Percentiles rank a stretch among this genome's conserved stretches.
phyloP scores from a whole-genome alignment of 2,888 invertebrate species.

The Agrotis clavis region DNA sequence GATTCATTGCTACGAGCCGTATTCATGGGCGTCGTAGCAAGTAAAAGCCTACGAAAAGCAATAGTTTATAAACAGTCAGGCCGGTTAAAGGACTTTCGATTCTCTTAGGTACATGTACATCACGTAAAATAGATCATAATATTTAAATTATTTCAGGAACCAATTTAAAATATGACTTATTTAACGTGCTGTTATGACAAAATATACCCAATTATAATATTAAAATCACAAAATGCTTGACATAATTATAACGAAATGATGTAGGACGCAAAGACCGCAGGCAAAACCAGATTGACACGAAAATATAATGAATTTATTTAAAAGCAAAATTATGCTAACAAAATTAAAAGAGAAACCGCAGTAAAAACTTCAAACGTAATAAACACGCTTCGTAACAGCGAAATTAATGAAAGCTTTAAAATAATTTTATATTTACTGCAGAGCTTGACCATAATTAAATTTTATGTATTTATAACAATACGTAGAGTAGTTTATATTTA shows the following conservation, averaged over 20 bases:
- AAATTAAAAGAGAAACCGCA: neutral
- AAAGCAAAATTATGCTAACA: neutral
- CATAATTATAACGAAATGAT: neutral
- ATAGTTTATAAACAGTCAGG: too few species aligned
- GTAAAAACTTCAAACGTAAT: neutral
- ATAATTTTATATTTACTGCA: neutral
- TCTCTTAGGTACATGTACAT: too few species aligned
- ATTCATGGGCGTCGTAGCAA: too few species aligned
- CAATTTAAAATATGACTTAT: neutral
- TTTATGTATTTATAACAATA: neutral
- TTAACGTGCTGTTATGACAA: neutral
- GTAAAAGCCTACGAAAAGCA: too few species aligned
- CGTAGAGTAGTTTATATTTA: neutral
- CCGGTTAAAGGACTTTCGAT: too few species aligned
- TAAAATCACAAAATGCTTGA: slow-evolving; percentile 7
- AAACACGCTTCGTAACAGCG: neutral
- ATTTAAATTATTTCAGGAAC: too few species aligned
- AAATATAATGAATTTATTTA: neutral
- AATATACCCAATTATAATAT: neutral
- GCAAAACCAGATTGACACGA: neutral
- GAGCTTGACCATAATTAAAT: neutral
- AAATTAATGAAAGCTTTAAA: slow-evolving; percentile 2
- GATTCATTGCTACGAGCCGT: neutral
- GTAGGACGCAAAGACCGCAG: neutral
- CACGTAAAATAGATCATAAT: too few species aligned